Base-by-base conservation (phyloP, 2,888 invertebrate genomes). In the Autographa pulchrina region DNA sequence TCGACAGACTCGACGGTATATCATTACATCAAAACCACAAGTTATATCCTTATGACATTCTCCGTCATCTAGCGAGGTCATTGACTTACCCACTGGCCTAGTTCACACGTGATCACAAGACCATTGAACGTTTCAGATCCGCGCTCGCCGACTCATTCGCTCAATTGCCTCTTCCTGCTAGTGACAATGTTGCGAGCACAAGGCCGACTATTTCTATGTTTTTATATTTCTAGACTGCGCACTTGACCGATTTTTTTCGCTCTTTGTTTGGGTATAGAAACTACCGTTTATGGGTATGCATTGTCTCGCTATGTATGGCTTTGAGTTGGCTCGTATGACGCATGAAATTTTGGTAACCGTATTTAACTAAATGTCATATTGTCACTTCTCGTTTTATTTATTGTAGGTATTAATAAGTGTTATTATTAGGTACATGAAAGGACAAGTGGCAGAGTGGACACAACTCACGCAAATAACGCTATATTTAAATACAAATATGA, bases 121-220 rank as follows among this genome's bases (percentile, higher is more conserved):
- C 85, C 90, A 90, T 89, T 90, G 89, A 90, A 89, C 90, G 89
- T 88, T 90, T 85, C 77, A 88, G 91, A 90, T 90, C 89, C 82
- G 88, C 90, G 90, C 85, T 82, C 86, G 88, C 88, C 76, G 79
- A 83, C 86, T 91, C 91, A 91, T 92, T 92, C 89, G 86, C 84
- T 90, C 93, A 94, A 94, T 95, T 93, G 90, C 79, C 85, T 83
- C 90, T 93, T 95, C 94, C 94, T 92, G 93, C 83, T 81, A 74
- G 83, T 87, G 86, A 91, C 93, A 91, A 87, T 90, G 88, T 89
- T 88, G 86, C 82, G 85, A 86, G 85, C 82, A 86, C 91, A 93
- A 94, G 93, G 93, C 83, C 91, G 82, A 74, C 85, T 83, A 81
- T 85, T 85, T 80, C 70, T 80, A 84, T 78, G 48, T 71, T 77